Percentiles rank a stretch among this genome's conserved stretches.
phyloP scores from a whole-genome alignment of 2,888 invertebrate species.

The Acanthoscelides obtectus region DNA sequence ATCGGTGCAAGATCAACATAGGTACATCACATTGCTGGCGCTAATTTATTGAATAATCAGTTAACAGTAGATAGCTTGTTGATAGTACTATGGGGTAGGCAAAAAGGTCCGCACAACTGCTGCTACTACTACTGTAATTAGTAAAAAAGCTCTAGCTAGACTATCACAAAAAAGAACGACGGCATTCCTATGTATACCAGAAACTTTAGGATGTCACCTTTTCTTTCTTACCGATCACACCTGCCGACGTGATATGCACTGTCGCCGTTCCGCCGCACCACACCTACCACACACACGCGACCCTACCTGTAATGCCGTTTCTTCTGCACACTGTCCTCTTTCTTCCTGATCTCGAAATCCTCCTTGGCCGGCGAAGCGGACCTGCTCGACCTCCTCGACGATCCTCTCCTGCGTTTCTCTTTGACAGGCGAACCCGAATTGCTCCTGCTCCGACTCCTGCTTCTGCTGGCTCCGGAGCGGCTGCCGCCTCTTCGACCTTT shows the following conservation, averaged over 20 bases:
- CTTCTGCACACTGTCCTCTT: constrained; percentile 78
- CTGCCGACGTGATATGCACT: background rate
- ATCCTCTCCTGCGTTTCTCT: constrained; percentile 19
- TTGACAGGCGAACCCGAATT: constrained; percentile 22
- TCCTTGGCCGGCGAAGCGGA: constrained; percentile 40
- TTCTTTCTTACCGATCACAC: background rate
- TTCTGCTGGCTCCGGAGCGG: constrained; percentile 28
- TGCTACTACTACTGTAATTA: too few species aligned
- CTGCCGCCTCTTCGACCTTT: constrained; percentile 22
- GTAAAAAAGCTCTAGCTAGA: too few species aligned
- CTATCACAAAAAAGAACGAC: too few species aligned
- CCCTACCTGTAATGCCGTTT: constrained; percentile 73
- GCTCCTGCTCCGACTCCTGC: constrained; percentile 31
- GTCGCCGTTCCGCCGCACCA: background rate
- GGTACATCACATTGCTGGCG: too few species aligned
- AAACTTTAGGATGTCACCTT: too few species aligned
- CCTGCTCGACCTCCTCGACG: constrained; percentile 27
- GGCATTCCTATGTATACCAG: too few species aligned
- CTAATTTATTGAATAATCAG: too few species aligned
- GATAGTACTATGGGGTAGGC: too few species aligned
- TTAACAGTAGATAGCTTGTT: too few species aligned
- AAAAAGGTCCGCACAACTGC: too few species aligned
- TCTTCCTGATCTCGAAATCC: constrained; percentile 68
- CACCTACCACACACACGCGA: background rate
- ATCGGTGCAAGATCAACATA: too few species aligned